Percentiles rank a stretch among this genome's conserved stretches.
Conservation (phyloP, 2,888 invertebrate genomes). For the Mantis religiosa region DNA sequence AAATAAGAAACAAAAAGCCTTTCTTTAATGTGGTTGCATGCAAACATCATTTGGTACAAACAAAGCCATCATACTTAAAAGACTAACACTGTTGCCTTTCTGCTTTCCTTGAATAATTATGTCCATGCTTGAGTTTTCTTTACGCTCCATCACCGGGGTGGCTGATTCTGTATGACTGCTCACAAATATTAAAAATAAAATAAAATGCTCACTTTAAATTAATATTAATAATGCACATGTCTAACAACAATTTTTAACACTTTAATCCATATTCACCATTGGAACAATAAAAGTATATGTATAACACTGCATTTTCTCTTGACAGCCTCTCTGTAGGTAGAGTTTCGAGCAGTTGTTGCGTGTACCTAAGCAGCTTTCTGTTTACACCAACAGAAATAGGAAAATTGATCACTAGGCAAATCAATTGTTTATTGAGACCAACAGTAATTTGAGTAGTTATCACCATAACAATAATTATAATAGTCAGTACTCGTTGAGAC, state of each 20-base stretch:
- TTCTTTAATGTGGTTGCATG: neutral
- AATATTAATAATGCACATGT: neutral
- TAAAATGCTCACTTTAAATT: neutral
- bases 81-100: neutral
- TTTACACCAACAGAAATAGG: neutral
- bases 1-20: neutral
- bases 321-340: neutral
- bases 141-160: neutral
- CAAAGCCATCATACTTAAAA: neutral
- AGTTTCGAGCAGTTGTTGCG: neutral
- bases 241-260: neutral
- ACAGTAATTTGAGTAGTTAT: constrained; percentile 27
- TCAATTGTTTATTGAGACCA: constrained; percentile 27
- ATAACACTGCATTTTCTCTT: neutral
- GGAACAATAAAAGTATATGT: neutral
- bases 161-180: neutral
- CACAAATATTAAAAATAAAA: neutral
- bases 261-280: neutral
- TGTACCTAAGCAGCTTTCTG: neutral
- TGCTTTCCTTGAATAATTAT: neutral
- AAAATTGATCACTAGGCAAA: neutral
- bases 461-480: constrained; percentile 28
- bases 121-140: neutral
- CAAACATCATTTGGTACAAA: neutral
- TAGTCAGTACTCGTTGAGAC: constrained; percentile 12